Evolutionary conservation across 2,888 invertebrate genomes (phyloP), one percentile per base, ranked within the genome.

Genomic region (Philopedon plagiatum): DNA sequence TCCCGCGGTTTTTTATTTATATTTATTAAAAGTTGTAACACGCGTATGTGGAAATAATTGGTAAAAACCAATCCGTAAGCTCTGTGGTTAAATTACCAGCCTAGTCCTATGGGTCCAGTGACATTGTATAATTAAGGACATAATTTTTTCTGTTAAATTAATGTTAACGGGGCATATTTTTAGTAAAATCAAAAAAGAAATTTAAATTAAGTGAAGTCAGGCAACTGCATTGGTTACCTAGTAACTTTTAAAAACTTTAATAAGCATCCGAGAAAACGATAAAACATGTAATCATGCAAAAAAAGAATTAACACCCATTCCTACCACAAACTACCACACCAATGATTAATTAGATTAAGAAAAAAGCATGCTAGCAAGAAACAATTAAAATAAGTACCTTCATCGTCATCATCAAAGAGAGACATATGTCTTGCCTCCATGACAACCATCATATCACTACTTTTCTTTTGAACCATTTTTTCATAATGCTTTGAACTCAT

Each of bases 341-440:
- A 19, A 44, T 44, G 46, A 41, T 61, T 54, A 54, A 13, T 54
- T 29, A 46, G 61, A 44, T 18, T 11, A 26, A 61, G 46, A 29
- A 5, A 29, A 26, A 39, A 46, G 18, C 61, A 61, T 29, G 44
- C 26, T 60, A 1, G 9, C 5, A 63, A n/a, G 37, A 44, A 44
- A 19, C 1, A 60, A 1, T 15, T 13, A 15, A 13, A 61, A 51
- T 29, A 34, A 18, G 2, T 19, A 34, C 49, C 46, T n/a, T n/a
- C n/a, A 41, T 71, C 71, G 51, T 84, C 84, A 75, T 85, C 85
- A 68, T 83, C 83, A 77, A 85, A 84, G 39, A 83, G 77, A 2
- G 83, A 81, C 79, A 84, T 80, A 69, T 84, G 84, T 68, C 82
- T 80, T 7, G 83, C 81, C 73, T 86, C 85, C 83, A 86, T 83